Percentiles rank a stretch among this genome's conserved stretches.
Conservation (phyloP, 2,888 invertebrate species). For the Drosophila eohydei region DNA sequence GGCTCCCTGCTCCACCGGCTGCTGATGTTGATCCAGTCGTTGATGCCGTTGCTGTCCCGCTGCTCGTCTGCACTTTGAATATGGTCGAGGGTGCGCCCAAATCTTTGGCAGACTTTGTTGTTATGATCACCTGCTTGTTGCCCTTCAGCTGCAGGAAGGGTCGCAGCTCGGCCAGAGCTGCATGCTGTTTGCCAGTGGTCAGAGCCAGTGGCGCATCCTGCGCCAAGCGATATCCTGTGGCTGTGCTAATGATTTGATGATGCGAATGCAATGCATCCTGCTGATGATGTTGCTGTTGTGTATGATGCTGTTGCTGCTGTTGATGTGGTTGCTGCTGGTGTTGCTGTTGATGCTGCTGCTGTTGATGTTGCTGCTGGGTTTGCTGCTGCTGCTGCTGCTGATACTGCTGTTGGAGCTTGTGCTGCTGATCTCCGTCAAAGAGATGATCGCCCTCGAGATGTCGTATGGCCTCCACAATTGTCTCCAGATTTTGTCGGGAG, state of each 20-base stretch:
- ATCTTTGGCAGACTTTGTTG: conserved; percentile 73
- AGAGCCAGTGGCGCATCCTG: conserved; percentile 84
- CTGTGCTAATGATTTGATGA: conserved; percentile 47
- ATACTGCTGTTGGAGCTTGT: conserved; percentile 70
- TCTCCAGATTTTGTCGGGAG: conserved; percentile 97
- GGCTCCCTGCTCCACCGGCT: conserved; percentile 34
- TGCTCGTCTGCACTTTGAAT: conserved; percentile 19
- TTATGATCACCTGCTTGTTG: conserved; percentile 82
- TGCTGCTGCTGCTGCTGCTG: conserved; percentile 69
- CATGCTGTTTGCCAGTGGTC: conserved; percentile 83
- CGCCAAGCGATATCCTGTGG: conserved; percentile 54
- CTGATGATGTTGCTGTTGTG: conserved; percentile 50
- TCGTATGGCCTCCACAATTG: conserved; percentile 98
- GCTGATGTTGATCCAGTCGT: conserved; percentile 2
- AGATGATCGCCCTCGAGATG: conserved; percentile 98
- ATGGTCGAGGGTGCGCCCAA: conserved; percentile 35
- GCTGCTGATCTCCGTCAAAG: conserved; percentile 87
- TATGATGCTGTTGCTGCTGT: conserved; percentile 70
- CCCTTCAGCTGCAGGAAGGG: conserved; percentile 88
- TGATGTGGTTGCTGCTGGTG: conserved; percentile 18
- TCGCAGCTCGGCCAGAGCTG: conserved; percentile 87
- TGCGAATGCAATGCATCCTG: conserved; percentile 38
- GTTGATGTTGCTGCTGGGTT: conserved; percentile 57
- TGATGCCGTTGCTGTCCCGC: conserved; percentile 7
- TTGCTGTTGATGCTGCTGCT: conserved; percentile 39